phyloP scores from a whole-genome alignment of 2,797 vertebrate species.

The Yasuhikotakia modesta region DNA sequence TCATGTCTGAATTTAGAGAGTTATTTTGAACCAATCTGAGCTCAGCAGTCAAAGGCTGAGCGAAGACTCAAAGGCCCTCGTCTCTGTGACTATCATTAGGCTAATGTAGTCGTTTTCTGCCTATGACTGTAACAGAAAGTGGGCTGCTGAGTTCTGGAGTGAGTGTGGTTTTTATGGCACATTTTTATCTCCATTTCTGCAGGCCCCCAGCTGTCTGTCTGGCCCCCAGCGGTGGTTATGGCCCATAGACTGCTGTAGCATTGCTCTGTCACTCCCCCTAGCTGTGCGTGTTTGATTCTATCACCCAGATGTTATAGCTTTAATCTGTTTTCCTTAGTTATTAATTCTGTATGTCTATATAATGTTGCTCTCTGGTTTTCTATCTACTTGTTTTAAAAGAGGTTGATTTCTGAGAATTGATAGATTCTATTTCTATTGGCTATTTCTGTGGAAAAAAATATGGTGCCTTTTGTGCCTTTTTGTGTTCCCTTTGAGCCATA shows the following conservation, averaged over 20 bases:
- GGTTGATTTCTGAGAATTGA: too few relatives aligned
- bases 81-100: neutral
- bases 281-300: conserved; percentile 9
- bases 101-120: conserved; percentile 2
- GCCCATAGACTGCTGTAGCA: neutral
- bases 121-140: conserved; percentile 13
- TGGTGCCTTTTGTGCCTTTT: too few relatives aligned
- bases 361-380: too few relatives aligned
- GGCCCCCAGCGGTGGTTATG: neutral
- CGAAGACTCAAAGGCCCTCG: neutral
- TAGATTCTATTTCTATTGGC: too few relatives aligned
- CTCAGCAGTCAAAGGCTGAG: neutral
- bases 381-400: too few relatives aligned
- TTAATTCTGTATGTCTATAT: too few relatives aligned
- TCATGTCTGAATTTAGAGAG: conserved; percentile 34
- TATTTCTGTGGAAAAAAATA: too few relatives aligned
- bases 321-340: too few relatives aligned
- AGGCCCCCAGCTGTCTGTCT: too few relatives aligned
- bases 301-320: neutral
- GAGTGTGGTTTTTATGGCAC: conserved; percentile 22
- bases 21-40: conserved; percentile 18
- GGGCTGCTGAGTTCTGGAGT: conserved; percentile 14
- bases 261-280: neutral
- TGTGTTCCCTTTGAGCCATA: too few relatives aligned
- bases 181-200: conserved; percentile 5